Conservation (phyloP, 2,113 vertebrate species). For the Murina feae region DNA sequence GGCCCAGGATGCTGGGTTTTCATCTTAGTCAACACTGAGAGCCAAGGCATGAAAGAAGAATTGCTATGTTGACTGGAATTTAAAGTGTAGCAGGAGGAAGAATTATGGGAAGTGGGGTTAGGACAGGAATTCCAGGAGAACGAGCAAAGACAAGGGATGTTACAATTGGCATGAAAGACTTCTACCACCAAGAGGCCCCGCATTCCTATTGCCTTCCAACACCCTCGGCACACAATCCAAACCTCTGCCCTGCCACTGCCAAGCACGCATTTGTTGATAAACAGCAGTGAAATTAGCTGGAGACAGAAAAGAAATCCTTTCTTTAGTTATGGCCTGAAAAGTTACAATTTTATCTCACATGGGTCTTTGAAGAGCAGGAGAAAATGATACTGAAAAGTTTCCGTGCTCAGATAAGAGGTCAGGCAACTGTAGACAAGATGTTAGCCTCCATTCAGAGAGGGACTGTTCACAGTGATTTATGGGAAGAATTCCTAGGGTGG, state of each 20-base stretch:
- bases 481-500: constrained; percentile 40
- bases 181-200: background rate
- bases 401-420: constrained; percentile 16
- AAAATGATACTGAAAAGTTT: constrained; percentile 23
- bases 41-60: background rate
- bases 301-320: background rate
- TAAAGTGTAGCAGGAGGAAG: background rate
- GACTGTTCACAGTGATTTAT: constrained; percentile 41
- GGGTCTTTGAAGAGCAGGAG: background rate
- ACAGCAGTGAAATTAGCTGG: background rate
- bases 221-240: background rate
- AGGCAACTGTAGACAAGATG: constrained; percentile 13
- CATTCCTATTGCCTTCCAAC: background rate
- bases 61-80: background rate
- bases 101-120: background rate
- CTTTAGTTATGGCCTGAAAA: background rate
- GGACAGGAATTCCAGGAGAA: background rate
- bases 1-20: background rate
- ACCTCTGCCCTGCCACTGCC: background rate
- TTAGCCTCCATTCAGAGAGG: background rate
- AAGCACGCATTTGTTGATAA: background rate
- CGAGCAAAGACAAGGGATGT: background rate
- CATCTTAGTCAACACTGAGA: background rate
- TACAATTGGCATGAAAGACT: background rate
- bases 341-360: constrained; percentile 18